phyloP scores from a whole-genome alignment of 2,888 invertebrate genomes.

The Urechis unicinctus region DNA sequence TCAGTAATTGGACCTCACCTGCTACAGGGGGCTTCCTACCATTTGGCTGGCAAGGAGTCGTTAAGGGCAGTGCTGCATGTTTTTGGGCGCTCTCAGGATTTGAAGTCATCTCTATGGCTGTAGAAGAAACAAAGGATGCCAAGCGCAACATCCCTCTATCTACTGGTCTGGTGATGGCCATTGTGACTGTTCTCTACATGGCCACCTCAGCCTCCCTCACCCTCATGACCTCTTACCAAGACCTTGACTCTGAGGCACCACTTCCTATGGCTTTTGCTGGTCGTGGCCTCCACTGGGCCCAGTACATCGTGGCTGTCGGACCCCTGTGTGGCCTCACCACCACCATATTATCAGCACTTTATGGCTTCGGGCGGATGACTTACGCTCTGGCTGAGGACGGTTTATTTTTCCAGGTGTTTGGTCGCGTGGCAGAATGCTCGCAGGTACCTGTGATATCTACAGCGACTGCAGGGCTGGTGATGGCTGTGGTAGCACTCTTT shows the following conservation, averaged over 20 bases:
- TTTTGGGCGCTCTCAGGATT: conserved; percentile 53
- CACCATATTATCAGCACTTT: conserved; percentile 18
- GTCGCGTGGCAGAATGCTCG: conserved; percentile 5
- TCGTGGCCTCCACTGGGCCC: conserved; percentile 38
- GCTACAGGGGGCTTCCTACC: conserved; percentile 48
- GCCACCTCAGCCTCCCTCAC: conserved; percentile 13
- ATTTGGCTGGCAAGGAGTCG: conserved; percentile 45
- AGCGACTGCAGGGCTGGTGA: conserved; percentile 6
- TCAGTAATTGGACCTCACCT: conserved; percentile 68
- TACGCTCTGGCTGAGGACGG: conserved; percentile 21
- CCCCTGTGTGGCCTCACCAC: conserved; percentile 44
- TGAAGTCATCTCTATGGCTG: conserved; percentile 50
- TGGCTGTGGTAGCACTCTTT: conserved; percentile 9
- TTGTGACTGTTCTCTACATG: conserved; percentile 17
- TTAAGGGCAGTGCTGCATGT: conserved; percentile 39
- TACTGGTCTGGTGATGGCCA: conserved; percentile 23
- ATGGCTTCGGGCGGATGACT: conserved; percentile 5
- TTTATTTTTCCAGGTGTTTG: conserved; percentile 10
- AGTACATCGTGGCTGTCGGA: conserved; percentile 41
- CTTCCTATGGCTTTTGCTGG: conserved; percentile 41
- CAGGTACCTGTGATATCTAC: conserved; percentile 11
- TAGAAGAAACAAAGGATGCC: conserved; percentile 50
- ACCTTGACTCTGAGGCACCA: conserved; percentile 36
- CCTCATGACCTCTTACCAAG: conserved; percentile 22
- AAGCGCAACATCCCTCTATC: conserved; percentile 48